Base-by-base conservation (phyloP, 2,888 invertebrate species). In the Ophion slaviceki region DNA sequence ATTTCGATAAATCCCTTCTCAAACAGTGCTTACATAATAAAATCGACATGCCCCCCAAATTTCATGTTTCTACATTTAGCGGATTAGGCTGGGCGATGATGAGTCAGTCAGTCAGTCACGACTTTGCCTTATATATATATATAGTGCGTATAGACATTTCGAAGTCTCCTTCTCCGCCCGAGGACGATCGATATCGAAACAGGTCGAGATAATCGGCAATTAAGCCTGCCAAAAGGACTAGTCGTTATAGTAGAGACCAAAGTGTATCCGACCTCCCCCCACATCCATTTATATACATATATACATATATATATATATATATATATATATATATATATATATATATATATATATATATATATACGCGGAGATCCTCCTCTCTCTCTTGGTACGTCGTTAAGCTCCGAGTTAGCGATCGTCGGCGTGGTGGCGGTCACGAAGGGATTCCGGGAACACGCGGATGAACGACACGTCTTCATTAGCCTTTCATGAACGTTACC, bases 391-490 rank as follows among this genome's bases (percentile, higher is more conserved):
- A 84, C 86, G 77, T 87, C 86, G 88, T 88, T 88, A 87, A 88
- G 85, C 86, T 68, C 47, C 75, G 82, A 87, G 83, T 74, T 67
- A 80, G 82, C 80, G 80, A 80, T 80, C 77, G 80, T 76, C 84
- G 76, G 82, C 80, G 84, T 68, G 74, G 64, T 80, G 80, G 87
- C 77, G 85, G 85, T 84, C 84, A 80, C 77, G 82, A 84, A 89
- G 88, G 89, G 90, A 91, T 93, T 92, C 92, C 89, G 88, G 90
- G 91, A 92, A 93, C 91, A 91, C 85, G 81, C 81, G 90, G 89
- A 88, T 90, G 91, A 90, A 87, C 91, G 91, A 92, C 92, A 90
- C 91, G 90, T 93, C 92, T 93, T 93, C 92, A 93, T 93, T 93
- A 93, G 92, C 92, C 92, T 92, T 93, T 92, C 92, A 93, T 92